These are phyloP conservation scores for Physocephala rufipes DNA, from an alignment of 2,888 invertebrate genomes.

Conservation along the genomic window DNA sequence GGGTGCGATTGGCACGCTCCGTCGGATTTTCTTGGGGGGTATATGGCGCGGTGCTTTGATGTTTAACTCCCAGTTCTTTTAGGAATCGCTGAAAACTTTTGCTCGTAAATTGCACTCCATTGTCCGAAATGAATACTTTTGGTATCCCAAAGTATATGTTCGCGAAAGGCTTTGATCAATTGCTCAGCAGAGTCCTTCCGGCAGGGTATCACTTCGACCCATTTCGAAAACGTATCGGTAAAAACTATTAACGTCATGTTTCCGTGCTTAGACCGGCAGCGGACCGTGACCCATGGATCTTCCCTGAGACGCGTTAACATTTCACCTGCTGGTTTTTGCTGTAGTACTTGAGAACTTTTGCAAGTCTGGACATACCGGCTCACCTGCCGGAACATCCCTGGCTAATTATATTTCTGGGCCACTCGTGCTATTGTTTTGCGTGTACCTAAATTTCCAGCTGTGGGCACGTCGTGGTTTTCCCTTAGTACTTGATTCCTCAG, in stretches of 20 bases:
- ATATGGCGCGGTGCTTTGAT: neutral
- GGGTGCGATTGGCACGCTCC: constrained; percentile 6
- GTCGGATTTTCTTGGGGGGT: neutral
- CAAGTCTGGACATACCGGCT: constrained; percentile 33
- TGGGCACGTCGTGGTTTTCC: constrained; percentile 37
- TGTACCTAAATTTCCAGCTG: constrained; percentile 38
- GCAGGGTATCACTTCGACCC: constrained; percentile 34
- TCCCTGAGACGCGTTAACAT: constrained; percentile 26
- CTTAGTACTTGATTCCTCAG: constrained; percentile 5
- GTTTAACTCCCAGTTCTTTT: neutral
- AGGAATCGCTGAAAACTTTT: neutral
- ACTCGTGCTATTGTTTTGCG: constrained; percentile 35
- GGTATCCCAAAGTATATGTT: constrained; percentile 31
- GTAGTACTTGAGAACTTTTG: constrained; percentile 28
- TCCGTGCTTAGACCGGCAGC: constrained; percentile 36
- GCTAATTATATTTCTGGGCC: constrained; percentile 39
- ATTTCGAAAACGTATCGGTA: constrained; percentile 35
- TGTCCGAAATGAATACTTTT: neutral
- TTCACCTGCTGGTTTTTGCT: constrained; percentile 24
- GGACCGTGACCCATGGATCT: constrained; percentile 24
- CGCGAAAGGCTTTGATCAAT: constrained; percentile 11
- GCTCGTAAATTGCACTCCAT: constrained; percentile 7
- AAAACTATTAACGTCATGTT: constrained; percentile 33
- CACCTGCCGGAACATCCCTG: constrained; percentile 34
- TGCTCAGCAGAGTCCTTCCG: constrained; percentile 17